phyloP scores from a whole-genome alignment of 2,888 invertebrate species.

The Drosophila maculinotata region DNA sequence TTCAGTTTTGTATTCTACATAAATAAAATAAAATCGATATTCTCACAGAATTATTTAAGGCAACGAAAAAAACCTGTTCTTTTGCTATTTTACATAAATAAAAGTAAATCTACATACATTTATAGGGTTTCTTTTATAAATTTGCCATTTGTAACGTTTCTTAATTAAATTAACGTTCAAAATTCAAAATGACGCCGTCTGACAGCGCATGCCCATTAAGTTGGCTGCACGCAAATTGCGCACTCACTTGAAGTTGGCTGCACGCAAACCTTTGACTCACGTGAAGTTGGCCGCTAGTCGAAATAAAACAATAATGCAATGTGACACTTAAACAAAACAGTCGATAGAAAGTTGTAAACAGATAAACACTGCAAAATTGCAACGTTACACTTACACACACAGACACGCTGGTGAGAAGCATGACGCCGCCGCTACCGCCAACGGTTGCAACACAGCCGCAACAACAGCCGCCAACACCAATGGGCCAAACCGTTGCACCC shows the following conservation, averaged over 20 bases:
- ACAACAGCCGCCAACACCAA: constrained; percentile 56
- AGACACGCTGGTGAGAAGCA: constrained; percentile 16
- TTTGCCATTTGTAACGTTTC: background rate
- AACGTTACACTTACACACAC: background rate
- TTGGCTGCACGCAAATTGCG: constrained; percentile 25
- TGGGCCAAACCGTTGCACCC: constrained; percentile 63
- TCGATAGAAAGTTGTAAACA: constrained; percentile 20
- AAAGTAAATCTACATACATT: background rate
- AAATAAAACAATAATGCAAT: constrained; percentile 13
- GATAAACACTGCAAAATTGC: background rate
- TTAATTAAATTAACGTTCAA: constrained; percentile 48
- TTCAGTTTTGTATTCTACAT: background rate
- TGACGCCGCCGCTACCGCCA: constrained; percentile 36
- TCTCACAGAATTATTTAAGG: background rate
- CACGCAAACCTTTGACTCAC: background rate
- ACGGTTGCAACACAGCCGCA: constrained; percentile 10
- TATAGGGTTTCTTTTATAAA: background rate
- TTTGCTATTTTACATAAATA: background rate
- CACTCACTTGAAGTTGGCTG: constrained; percentile 20
- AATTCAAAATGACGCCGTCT: constrained; percentile 21
- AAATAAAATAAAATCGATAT: background rate
- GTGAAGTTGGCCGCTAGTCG: constrained; percentile 14
- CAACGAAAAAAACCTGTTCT: background rate
- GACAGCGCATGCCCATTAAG: constrained; percentile 22
- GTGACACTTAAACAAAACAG: constrained; percentile 17